Conservation (phyloP, 2,113 vertebrate genomes). For the Grus americana region DNA sequence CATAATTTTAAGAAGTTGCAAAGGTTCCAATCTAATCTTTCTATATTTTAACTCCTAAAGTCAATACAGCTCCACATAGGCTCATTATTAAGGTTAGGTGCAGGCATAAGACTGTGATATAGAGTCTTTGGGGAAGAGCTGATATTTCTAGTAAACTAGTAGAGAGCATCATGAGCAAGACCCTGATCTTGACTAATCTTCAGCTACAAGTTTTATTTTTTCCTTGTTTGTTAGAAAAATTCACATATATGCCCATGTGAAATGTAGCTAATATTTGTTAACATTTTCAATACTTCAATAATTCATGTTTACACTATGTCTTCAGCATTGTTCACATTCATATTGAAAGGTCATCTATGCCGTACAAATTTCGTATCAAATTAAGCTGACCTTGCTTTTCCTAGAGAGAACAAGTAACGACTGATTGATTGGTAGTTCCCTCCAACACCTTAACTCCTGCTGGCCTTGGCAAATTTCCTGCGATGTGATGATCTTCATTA, state of each 20-base stretch:
- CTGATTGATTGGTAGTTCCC: neutral
- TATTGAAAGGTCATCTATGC: neutral
- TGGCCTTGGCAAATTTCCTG: neutral
- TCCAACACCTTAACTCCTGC: neutral
- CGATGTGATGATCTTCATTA: neutral
- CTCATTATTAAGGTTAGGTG: neutral
- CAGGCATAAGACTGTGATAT: neutral
- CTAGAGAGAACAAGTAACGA: rapidly evolving
- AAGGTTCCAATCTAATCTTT: neutral
- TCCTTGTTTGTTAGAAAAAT: neutral
- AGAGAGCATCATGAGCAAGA: neutral
- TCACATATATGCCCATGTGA: neutral
- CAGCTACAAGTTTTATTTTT: neutral
- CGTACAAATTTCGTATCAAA: neutral
- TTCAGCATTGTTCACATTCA: neutral
- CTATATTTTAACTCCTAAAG: neutral
- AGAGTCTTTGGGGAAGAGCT: neutral
- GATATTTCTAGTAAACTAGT: neutral
- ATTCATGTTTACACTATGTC: neutral
- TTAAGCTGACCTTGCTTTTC: neutral
- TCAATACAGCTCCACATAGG: neutral
- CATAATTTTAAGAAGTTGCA: neutral
- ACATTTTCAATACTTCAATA: neutral
- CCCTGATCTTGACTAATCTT: neutral
- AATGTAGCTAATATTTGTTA: neutral